Percentiles rank a stretch among this genome's conserved stretches.
phyloP scores from a whole-genome alignment of 2,113 vertebrate species.

The Misgurnus mizolepis region DNA sequence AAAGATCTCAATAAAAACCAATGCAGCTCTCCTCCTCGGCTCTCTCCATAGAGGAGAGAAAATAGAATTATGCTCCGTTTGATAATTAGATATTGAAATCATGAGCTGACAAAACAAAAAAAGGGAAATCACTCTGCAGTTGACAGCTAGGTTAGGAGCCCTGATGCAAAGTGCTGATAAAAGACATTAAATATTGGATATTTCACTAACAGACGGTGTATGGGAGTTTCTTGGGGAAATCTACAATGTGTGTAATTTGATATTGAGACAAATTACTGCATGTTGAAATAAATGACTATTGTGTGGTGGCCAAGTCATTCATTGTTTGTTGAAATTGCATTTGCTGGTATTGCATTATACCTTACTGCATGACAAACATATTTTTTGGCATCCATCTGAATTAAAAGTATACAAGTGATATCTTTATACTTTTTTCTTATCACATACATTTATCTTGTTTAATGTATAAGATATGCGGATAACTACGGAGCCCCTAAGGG shows the following conservation, averaged over 20 bases:
- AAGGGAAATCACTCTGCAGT: constrained; percentile 65
- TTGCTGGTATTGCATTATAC: too few species aligned
- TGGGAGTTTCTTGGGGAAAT: constrained; percentile 10
- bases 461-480: too few species aligned
- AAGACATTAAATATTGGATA: constrained; percentile 20
- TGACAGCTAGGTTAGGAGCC: constrained; percentile 45
- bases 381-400: too few species aligned
- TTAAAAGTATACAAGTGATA: too few species aligned
- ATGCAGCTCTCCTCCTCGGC: constrained; percentile 74
- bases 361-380: too few species aligned
- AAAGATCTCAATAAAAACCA: constrained; percentile 68
- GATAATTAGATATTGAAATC: constrained; percentile 79
- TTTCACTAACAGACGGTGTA: neutral
- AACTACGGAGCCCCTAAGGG: too few species aligned
- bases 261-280: neutral
- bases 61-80: constrained; percentile 71
- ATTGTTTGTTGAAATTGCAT: neutral
- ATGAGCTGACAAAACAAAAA: constrained; percentile 70
- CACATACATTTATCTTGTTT: too few species aligned
- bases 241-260: neutral
- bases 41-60: constrained; percentile 67
- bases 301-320: neutral
- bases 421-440: too few species aligned
- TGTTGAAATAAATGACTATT: neutral
- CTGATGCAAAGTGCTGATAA: constrained; percentile 47